A percentile compares a stretch with the other conserved stretches of the same genome.
Conservation (phyloP, 1,140 invertebrate genomes). For the Heliconius melpomene region DNA sequence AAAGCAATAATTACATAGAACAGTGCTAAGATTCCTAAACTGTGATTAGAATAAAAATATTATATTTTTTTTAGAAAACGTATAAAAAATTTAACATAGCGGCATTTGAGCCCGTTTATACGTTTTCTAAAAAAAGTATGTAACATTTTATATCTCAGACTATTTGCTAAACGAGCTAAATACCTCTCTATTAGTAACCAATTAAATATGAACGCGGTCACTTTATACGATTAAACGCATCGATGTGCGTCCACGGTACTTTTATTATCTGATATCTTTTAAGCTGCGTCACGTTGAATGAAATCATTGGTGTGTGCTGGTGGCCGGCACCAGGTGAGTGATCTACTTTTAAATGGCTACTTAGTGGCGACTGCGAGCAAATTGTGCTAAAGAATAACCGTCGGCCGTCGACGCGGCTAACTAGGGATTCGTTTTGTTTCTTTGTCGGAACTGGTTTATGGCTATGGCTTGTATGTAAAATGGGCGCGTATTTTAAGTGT, state of each 20-base stretch:
- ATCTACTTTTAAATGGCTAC: constrained; percentile 67
- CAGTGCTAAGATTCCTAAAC: too few species aligned
- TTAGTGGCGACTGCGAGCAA: constrained; percentile 65
- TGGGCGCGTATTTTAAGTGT: constrained; percentile 5
- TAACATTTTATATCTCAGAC: background rate
- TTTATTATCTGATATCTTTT: constrained; percentile 69
- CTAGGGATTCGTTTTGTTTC: constrained; percentile 35
- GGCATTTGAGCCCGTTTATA: too few species aligned
- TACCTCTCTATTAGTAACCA: constrained; percentile 30
- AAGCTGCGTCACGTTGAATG: constrained; percentile 69
- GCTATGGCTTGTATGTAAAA: background rate
- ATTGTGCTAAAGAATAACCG: constrained; percentile 51
- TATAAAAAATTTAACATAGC: too few species aligned
- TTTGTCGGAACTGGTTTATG: constrained; percentile 26
- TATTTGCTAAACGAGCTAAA: background rate
- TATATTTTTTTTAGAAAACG: too few species aligned
- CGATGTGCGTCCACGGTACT: constrained; percentile 54
- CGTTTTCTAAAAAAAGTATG: too few species aligned
- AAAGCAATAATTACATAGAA: too few species aligned
- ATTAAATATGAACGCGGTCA: constrained; percentile 61
- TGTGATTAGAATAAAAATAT: too few species aligned
- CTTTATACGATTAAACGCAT: constrained; percentile 62
- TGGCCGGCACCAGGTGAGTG: constrained; percentile 53
- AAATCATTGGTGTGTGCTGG: constrained; percentile 57
- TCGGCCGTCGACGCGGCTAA: constrained; percentile 35